phyloP scores from a whole-genome alignment of 2,888 invertebrate species.

The Nowickia ferox region DNA sequence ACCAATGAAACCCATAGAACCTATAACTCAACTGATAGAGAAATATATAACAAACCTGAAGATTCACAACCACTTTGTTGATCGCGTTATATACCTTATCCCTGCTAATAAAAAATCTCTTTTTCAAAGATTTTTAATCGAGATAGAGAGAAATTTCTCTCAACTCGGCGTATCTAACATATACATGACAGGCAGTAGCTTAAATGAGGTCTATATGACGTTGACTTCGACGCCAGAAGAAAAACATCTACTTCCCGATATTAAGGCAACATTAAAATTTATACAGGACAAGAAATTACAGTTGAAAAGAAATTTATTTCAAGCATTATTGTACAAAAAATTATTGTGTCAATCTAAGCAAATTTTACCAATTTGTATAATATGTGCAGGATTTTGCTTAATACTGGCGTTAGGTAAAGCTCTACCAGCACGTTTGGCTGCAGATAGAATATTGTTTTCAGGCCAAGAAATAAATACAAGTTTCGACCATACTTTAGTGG shows the following conservation, averaged over 20 bases:
- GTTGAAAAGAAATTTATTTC: not conserved
- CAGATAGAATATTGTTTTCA: conserved; percentile 2
- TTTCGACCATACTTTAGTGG: not conserved
- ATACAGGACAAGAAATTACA: not conserved
- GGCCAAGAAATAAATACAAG: not conserved
- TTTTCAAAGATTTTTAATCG: conserved; percentile 46
- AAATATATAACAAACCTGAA: conserved; percentile 30
- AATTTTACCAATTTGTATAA: conserved; percentile 27
- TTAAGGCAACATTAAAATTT: conserved; percentile 13
- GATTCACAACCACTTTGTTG: conserved; percentile 21
- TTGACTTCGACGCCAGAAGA: not conserved
- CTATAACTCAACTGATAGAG: conserved; percentile 45
- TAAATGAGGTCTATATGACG: conserved; percentile 58
- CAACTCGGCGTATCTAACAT: conserved; percentile 41
- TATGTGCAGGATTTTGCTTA: conserved; percentile 11
- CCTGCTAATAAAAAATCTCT: conserved; percentile 22
- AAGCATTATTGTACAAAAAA: conserved; percentile 37
- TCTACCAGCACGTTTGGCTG: not conserved
- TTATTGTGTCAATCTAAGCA: conserved; percentile 42
- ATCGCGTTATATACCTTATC: conserved; percentile 48
- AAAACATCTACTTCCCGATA: not conserved
- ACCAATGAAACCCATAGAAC: conserved; percentile 13
- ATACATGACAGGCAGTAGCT: conserved; percentile 19
- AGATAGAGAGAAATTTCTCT: conserved; percentile 38
- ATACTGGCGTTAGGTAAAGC: conserved; percentile 13